phyloP scores from a whole-genome alignment of 2,797 vertebrate genomes.

The Eidolon dupreanum region DNA sequence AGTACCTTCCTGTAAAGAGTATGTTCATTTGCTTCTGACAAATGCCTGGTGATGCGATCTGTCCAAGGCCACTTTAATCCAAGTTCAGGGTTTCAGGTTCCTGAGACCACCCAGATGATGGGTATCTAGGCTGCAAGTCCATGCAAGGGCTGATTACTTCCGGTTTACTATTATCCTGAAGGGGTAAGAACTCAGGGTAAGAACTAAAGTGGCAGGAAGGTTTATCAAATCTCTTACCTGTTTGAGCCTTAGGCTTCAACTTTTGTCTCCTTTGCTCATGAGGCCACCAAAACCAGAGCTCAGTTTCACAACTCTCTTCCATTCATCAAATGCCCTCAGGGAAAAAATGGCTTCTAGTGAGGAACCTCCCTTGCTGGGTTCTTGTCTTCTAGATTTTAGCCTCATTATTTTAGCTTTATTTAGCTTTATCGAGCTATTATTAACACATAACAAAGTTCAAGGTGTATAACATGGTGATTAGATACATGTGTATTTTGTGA shows the following conservation, averaged over 20 bases:
- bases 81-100: background rate
- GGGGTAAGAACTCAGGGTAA: background rate
- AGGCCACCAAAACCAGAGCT: constrained; percentile 21
- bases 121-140: background rate
- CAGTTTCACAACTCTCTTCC: background rate
- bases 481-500: background rate
- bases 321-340: background rate
- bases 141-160: background rate
- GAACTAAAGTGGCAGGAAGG: background rate
- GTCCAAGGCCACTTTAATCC: background rate
- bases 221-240: background rate
- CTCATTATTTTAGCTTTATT: background rate
- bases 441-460: background rate
- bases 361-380: background rate
- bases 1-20: background rate
- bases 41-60: background rate
- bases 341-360: background rate
- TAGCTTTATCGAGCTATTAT: background rate
- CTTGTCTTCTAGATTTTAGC: background rate
- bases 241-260: background rate
- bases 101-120: background rate
- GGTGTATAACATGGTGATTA: background rate
- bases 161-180: background rate
- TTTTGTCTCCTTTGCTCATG: background rate
- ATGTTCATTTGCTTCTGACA: constrained; percentile 1